Conservation (phyloP, 2,113 vertebrate genomes). For the Entosphenus tridentatus region DNA sequence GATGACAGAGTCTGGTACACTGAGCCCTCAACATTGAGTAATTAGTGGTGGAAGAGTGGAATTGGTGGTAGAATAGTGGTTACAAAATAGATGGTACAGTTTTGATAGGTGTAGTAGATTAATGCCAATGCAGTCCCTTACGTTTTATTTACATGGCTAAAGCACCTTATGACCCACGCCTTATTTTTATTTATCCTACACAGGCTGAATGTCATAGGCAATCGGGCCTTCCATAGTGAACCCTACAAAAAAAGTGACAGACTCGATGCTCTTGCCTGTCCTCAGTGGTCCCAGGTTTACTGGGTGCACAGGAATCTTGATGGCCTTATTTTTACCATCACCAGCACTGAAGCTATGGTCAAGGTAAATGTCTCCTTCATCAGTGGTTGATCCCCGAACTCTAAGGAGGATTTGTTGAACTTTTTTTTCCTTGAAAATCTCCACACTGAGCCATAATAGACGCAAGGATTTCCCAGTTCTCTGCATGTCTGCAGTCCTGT, state of each 20-base stretch:
- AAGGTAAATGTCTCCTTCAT: slow-evolving; percentile 3
- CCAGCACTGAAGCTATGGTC: neutral
- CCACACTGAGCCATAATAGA: neutral
- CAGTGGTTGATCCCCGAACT: neutral
- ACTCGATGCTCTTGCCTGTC: slow-evolving; percentile 2
- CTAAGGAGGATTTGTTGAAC: neutral
- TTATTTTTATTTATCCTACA: neutral
- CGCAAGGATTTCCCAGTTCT: neutral
- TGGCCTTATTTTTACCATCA: neutral
- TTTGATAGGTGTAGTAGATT: too few species aligned
- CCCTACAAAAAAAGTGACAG: neutral
- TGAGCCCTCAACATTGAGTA: too few species aligned
- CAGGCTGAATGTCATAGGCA: slow-evolving; percentile 3
- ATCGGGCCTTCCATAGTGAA: neutral
- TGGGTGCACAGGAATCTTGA: slow-evolving; percentile 5
- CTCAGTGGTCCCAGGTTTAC: slow-evolving; percentile 2
- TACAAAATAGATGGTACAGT: too few species aligned
- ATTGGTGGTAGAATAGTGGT: too few species aligned
- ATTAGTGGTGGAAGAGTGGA: too few species aligned
- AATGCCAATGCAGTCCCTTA: too few species aligned
- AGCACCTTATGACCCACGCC: too few species aligned
- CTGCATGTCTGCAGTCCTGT: neutral
- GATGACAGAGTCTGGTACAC: too few species aligned
- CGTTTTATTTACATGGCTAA: too few species aligned
- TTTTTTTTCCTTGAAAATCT: neutral